A percentile compares a stretch with the other conserved stretches of the same genome.
Conservation (phyloP, 2,797 vertebrate genomes). For the Carapus acus region DNA sequence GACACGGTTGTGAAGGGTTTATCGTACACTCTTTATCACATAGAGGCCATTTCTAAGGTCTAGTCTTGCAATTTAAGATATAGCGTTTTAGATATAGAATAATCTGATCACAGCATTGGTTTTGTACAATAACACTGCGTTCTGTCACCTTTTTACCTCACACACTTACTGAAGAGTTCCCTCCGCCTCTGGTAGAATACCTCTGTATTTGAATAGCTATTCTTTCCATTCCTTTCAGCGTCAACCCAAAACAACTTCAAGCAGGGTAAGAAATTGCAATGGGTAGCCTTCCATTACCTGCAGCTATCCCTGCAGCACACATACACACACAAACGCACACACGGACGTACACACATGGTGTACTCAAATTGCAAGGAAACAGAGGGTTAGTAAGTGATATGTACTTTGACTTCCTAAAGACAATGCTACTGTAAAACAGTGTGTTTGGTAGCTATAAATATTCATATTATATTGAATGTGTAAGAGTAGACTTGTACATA, state of each 20-base stretch:
- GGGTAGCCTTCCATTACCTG: constrained; percentile 41
- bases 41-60: constrained; percentile 74
- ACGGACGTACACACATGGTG: too few relatives aligned
- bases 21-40: constrained; percentile 52
- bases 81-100: constrained; percentile 46
- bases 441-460: constrained; percentile 46
- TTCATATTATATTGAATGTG: constrained; percentile 52
- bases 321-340: too few relatives aligned
- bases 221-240: constrained; percentile 60
- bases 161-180: constrained; percentile 57
- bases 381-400: constrained; percentile 47
- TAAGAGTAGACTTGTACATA: constrained; percentile 41
- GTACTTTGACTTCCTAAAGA: constrained; percentile 23
- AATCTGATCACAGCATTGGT: constrained; percentile 44
- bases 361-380: constrained; percentile 32
- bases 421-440: constrained; percentile 49
- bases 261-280: constrained; percentile 57
- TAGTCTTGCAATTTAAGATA: constrained; percentile 59
- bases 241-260: constrained; percentile 59
- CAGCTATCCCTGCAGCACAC: constrained; percentile 36
- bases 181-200: constrained; percentile 58
- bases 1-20: constrained; percentile 54
- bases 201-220: constrained; percentile 57
- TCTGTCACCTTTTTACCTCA: constrained; percentile 65
- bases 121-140: constrained; percentile 55